Evolutionary conservation across 2,113 vertebrate genomes (phyloP), one percentile per base, ranked within the genome.

Genomic region (Corvus hawaiiensis): DNA sequence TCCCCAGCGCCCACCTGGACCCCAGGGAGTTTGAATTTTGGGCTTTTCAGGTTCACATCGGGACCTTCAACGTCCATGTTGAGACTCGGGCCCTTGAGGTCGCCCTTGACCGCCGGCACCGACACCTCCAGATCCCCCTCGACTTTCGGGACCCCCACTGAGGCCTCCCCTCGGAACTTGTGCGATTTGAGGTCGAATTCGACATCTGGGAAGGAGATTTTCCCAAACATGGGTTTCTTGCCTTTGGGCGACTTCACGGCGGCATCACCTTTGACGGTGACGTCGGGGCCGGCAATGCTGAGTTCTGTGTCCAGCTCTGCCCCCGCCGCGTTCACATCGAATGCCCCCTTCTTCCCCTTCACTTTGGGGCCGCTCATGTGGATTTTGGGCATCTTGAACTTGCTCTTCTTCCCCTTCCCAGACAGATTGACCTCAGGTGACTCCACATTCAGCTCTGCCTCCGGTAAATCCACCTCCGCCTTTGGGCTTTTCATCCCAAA

Each of bases 171-270:
- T 93, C 99, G 98, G 72, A 97, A 84, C 52, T 98, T 97, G 35
- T 98, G 97, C 3, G 99, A 99, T 94, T 99, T 99, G 4, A 99
- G 98, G 76, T 99, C 99, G 69, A 99, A 98, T 61, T 99, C 99
- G 1, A 99, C 99, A 64, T 99, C 99, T 1, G 99, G 99, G 92
- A 99, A 99, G 95, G 99, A 97, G 92, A 99, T 97, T 73, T 98
- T 99, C 37, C 99, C 99, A 96, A 99, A 99, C 88, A 98, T 92
- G 16, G 98, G 94, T 58, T 99, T 99, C 96, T 98, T 99, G 30
- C 96, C 98, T 61, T 99, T 99, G 58, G 98, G 97, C 18, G 97
- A 97, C 52, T 98, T 98, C 10, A 93, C 22, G 2, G 59, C 16
- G 1, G 80, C 32, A 0, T 97, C 97, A 3, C 91, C 98, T 95